A percentile compares a stretch with the other conserved stretches of the same genome.
These are phyloP conservation scores for Trichogramma evanescens DNA, from an alignment of 2,888 invertebrate genomes.

Conservation along the genomic window DNA sequence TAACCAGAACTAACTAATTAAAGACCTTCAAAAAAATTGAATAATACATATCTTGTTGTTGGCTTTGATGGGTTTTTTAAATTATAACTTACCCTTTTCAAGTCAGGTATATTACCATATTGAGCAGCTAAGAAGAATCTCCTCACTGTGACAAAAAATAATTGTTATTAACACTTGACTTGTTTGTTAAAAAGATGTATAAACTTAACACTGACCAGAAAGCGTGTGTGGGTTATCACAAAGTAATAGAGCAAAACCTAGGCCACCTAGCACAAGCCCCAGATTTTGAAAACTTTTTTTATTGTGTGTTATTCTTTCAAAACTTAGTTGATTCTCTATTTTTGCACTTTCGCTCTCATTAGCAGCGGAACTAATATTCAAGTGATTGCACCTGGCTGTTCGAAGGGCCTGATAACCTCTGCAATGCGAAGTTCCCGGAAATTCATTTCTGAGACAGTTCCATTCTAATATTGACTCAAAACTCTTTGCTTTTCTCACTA, in stretches of 20 bases:
- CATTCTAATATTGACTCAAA: conserved; percentile 16
- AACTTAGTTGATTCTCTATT: neutral
- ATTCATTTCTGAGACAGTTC: conserved; percentile 8
- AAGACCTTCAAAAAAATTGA: conserved; percentile 4
- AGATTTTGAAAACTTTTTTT: conserved; percentile 5
- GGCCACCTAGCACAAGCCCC: conserved; percentile 17
- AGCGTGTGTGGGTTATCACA: conserved; percentile 17
- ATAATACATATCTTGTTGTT: neutral
- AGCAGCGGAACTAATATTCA: too few species aligned
- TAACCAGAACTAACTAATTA: neutral
- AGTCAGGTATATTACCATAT: conserved; percentile 49
- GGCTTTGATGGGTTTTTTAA: neutral
- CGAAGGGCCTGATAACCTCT: too few species aligned
- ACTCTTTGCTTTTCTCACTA: conserved; percentile 14
- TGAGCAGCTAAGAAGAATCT: conserved; percentile 51
- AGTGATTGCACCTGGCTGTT: too few species aligned
- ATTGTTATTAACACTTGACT: neutral
- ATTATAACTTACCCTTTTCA: conserved; percentile 45
- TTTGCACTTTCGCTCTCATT: neutral
- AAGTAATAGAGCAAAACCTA: conserved; percentile 18
- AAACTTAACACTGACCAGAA: conserved; percentile 11
- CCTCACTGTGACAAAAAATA: conserved; percentile 40
- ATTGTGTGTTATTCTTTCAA: neutral
- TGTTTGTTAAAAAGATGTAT: neutral
- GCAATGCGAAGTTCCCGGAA: too few species aligned